These are phyloP conservation scores for Myotis myotis DNA, from an alignment of 2,797 vertebrate genomes.

Conservation along the genomic window DNA sequence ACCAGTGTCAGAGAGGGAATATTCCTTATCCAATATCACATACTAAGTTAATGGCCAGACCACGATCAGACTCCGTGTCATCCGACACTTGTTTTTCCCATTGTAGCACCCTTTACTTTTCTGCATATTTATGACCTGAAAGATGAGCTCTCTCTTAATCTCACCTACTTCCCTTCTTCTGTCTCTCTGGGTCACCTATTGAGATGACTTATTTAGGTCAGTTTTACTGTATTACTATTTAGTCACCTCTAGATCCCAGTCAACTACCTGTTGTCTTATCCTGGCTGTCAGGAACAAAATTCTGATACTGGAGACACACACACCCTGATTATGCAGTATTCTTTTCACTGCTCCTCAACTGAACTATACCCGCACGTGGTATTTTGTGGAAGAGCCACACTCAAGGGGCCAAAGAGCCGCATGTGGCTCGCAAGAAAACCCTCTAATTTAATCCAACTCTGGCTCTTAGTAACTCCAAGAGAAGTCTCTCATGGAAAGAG, in stretches of 20 bases:
- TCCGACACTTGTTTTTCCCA: not conserved
- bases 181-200: not conserved
- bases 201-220: conserved; percentile 7
- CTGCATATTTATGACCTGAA: not conserved
- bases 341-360: not conserved
- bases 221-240: not conserved
- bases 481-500: conserved; percentile 42
- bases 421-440: not conserved
- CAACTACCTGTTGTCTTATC: not conserved
- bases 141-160: not conserved
- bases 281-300: conserved; percentile 25
- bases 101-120: conserved; percentile 26
- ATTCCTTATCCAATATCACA: not conserved
- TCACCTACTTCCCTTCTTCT: not conserved
- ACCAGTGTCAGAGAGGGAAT: not conserved
- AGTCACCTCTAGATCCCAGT: not conserved
- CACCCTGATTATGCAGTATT: not conserved
- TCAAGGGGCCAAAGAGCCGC: no score
- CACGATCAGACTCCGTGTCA: not conserved
- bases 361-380: not conserved
- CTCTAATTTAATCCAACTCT: conserved; percentile 45
- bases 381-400: no score
- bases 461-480: not conserved
- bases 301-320: not conserved
- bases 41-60: not conserved